Evolutionary conservation across 1,140 invertebrate species (phyloP), one percentile per base, ranked within the genome.

Genomic region (Drosophila nigrodunni): DNA sequence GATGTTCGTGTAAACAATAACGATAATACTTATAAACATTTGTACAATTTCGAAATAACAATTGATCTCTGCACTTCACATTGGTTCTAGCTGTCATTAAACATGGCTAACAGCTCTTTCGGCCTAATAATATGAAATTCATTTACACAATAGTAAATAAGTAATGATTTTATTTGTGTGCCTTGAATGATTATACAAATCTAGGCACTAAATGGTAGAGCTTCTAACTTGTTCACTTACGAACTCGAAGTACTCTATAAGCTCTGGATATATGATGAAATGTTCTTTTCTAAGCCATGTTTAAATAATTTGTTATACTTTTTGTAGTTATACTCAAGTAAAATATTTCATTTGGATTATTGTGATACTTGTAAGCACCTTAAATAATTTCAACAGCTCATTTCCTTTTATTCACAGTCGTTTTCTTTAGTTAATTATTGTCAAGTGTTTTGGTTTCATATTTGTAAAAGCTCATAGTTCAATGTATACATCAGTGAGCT

Each of bases 1-100:
- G 76, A 82, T 72, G 64, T 62, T 78, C 44, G 61, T 82, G 78
- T 79, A 87, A 86, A 87, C 72, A 87, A 87, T 77, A 82, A 87
- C 74, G 65, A 77, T 87, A 79, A 76, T 65, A 78, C 35, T 62
- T 60, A 60, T 67, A 69, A 87, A 78, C 80, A 85, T 81, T 86
- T 85, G 74, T 61, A 58, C 65, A 61, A 35, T 67, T 66, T 47
- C 10, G 52, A 41, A 57, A 41, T 55, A 52, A 54, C 41, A 43
- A 8, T 66, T 57, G 39, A 66, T 43, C 35, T 43, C 46, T 25
- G 25, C 37, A 64, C 52, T 71, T 65, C 43, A 58, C 43, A 58
- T 50, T 66, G 35, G 52, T 39, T 30, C 25, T 5, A 9, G 55
- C 55, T 52, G 34, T 34, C 34, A 68, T 60, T 68, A 52, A 41